Conservation (phyloP, 1,140 invertebrate species). For the Brachionus paranguensis region DNA sequence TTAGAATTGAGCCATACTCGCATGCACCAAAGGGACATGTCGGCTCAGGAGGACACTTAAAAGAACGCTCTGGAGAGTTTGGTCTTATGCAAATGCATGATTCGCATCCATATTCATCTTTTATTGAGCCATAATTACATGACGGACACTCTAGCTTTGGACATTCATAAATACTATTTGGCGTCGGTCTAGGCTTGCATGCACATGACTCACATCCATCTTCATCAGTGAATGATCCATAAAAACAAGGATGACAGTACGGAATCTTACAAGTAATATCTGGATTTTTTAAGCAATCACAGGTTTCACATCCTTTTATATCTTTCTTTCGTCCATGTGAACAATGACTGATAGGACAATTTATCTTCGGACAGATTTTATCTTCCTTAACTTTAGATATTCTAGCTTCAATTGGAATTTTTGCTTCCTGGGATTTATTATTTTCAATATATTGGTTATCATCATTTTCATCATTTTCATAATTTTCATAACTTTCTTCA, state of each 20-base stretch:
- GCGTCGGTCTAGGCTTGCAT: constrained; percentile 16
- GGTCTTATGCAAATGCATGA: constrained; percentile 37
- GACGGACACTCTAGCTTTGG: constrained; percentile 19
- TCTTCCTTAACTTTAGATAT: neutral
- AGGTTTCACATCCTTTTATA: neutral
- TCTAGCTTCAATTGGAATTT: neutral
- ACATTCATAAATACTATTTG: constrained; percentile 8
- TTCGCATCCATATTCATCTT: constrained; percentile 39
- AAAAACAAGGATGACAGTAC: constrained; percentile 39
- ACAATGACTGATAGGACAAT: constrained; percentile 14
- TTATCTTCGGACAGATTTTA: neutral
- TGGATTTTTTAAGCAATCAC: constrained; percentile 10
- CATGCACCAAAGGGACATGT: constrained; percentile 18
- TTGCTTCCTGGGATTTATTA: neutral
- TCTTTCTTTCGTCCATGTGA: neutral
- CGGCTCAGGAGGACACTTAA: neutral
- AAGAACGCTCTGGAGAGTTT: neutral
- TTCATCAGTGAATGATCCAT: constrained; percentile 36
- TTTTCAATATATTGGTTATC: neutral
- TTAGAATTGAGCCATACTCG: constrained; percentile 13
- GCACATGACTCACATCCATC: constrained; percentile 33
- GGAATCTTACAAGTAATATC: neutral
- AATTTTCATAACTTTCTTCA: no score
- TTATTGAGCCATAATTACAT: constrained; percentile 32
- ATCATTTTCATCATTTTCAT: neutral